Evolutionary conservation across 2,888 invertebrate species (phyloP), one percentile per base, ranked within the genome.

Genomic region (Brenthis daphne): DNA sequence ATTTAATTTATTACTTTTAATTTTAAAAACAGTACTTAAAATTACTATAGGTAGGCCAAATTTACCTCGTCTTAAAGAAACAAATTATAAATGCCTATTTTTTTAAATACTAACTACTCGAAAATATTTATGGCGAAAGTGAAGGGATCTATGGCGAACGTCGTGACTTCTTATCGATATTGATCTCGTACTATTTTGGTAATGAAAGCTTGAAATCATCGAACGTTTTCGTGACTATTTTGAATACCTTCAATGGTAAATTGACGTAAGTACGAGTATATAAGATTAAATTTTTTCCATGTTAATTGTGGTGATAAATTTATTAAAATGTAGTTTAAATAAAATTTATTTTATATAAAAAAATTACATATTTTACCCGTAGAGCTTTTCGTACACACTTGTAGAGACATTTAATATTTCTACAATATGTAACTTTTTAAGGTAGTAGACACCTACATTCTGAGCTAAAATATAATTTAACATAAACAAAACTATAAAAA

Each of bases 111-210:
- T 57, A 43, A 11, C 37, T 48, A 20, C 24, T 67, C n/a, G 48
- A 56, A 68, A 64, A 65, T 69, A 65, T 65, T 63, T 63, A 53
- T 51, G 61, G 68, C 70, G 65, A 68, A 69, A 70, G 70, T 70
- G 54, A 51, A 57, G 57, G 61, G 68, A 68, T 56, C 65, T 63
- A 67, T 65, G 64, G 57, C 33, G 43, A 57, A 65, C 50, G 58
- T 70, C 72, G 65, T 72, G 68, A 71, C 68, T 71, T 60, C 54
- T 58, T 37, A 29, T 64, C 55, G 71, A 71, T 68, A 66, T 65
- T 65, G 65, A 72, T 72, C 67, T 67, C 53, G 50, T 51, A 60
- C 37, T 53, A 56, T 68, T 72, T 70, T 69, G 68, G 63, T 64
- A 58, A 55, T 60, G 29, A 70, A 67, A 57, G 58, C 65, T 60